Conservation (phyloP, 2,888 invertebrate genomes). For the Diloba caeruleocephala region DNA sequence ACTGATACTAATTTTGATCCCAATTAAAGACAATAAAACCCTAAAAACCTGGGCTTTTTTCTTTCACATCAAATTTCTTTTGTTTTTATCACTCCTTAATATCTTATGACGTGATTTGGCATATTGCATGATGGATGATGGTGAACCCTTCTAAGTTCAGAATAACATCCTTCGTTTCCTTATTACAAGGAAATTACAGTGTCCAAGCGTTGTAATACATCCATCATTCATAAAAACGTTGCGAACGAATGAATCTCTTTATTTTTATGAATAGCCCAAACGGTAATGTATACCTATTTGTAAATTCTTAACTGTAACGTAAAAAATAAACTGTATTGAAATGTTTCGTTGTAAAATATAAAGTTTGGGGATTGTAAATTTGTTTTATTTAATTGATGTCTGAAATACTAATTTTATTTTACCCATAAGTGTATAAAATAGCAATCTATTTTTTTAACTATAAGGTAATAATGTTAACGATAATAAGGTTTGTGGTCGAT, state of each 20-base stretch:
- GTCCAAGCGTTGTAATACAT: constrained; percentile 43
- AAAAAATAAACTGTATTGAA: constrained; percentile 66
- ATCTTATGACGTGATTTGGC: constrained; percentile 54
- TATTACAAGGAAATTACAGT: constrained; percentile 49
- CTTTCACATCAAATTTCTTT: constrained; percentile 29
- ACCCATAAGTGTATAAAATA: no score
- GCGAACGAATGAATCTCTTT: constrained; percentile 11
- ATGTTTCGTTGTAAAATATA: constrained; percentile 78
- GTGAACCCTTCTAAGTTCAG: constrained; percentile 47
- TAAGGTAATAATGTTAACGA: no score
- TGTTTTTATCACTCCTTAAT: constrained; percentile 34
- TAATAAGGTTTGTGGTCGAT: no score
- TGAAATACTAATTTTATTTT: no score
- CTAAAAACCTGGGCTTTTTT: constrained; percentile 13
- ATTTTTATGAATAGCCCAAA: constrained; percentile 29
- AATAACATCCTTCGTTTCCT: constrained; percentile 50
- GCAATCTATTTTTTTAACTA: no score
- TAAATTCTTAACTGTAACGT: constrained; percentile 59
- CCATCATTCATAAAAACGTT: constrained; percentile 28
- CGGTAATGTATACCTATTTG: constrained; percentile 42
- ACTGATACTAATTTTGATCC: no score
- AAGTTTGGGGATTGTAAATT: constrained; percentile 61
- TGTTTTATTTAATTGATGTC: constrained; percentile 45
- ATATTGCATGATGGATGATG: constrained; percentile 50
- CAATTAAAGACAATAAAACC: constrained; percentile 25